Percentiles rank a stretch among this genome's conserved stretches.
phyloP scores from a whole-genome alignment of 2,888 invertebrate genomes.

The Branchinecta sandiegonensis region DNA sequence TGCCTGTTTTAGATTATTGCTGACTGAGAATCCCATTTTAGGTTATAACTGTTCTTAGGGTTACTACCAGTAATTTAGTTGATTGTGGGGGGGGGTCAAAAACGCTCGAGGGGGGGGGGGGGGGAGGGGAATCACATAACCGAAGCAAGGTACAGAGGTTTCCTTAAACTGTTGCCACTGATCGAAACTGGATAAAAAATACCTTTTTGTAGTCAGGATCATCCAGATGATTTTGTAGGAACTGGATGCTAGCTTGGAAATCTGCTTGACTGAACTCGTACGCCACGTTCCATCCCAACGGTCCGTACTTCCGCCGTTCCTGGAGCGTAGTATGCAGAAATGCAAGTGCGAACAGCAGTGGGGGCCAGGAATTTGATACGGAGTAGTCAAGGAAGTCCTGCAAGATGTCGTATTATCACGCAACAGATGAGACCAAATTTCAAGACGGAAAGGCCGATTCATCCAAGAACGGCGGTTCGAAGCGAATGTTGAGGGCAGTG shows the following conservation, averaged over 20 bases:
- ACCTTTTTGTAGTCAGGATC: constrained; percentile 88
- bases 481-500: no score
- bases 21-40: no score
- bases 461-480: no score
- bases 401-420: not conserved
- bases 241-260: constrained; percentile 86
- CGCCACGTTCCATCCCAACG: constrained; percentile 89
- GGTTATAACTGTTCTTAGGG: no score
- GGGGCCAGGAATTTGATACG: constrained; percentile 81
- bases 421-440: constrained; percentile 3
- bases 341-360: constrained; percentile 78
- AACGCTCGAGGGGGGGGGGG: no score
- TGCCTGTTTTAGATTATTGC: no score
- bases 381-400: constrained; percentile 83
- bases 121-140: no score
- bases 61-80: no score
- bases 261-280: constrained; percentile 96
- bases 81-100: no score
- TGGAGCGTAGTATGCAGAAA: constrained; percentile 91
- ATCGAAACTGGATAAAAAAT: constrained; percentile 18
- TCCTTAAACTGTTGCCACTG: no score
- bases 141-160: no score
- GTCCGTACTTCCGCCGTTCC: constrained; percentile 87
- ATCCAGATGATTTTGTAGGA: constrained; percentile 89
- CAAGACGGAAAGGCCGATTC: no score